Evolutionary conservation across 2,888 invertebrate genomes (phyloP), one percentile per base, ranked within the genome.

Genomic region (Calameuta pallipes): DNA sequence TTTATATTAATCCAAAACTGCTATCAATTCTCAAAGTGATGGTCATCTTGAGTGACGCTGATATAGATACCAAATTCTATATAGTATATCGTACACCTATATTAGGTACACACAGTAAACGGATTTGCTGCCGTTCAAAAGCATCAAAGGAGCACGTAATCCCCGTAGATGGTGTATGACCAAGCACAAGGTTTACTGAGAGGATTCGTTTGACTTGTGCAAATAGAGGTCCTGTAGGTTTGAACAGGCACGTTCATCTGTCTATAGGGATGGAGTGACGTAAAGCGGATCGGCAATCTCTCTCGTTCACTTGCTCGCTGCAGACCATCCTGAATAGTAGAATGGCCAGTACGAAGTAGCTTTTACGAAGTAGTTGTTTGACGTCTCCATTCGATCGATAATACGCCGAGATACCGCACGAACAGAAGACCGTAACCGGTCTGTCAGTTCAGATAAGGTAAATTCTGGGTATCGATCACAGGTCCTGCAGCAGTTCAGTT

Each of bases 231-330:
- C 41, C 41, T 41, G 41, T 41, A 41, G 41, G 15, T 41, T 41
- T 6, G 41, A 41, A 41, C 41, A 6, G 41, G 15, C 41, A 41
- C 41, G 15, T 41, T 6, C 15, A 15, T 41, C 41, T 15, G 56
- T 56, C 56, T 23, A 56, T 23, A 56, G 56, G 56, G 56, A 56
- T 56, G 6, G 69, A 73, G 73, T 76, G 76, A 56, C 69, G 74
- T 70, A 78, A 80, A 79, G 75, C 75, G 30, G 75, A 69, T 34
- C 75, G 75, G 56, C 78, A 75, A 74, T 77, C 76, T 77, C 73
- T 80, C 80, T 74, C 69, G 77, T 35, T 31, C 76, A 68, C 76
- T 75, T 37, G 23, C 56, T 56, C 56, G 56, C 1, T 23, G 56
- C 23, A 23, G 9, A 9, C 23, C 56, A 23, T 23, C 56, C 23